Evolutionary conservation across 2,888 invertebrate species (phyloP).

Genomic region (Pycnomerus fuliginosus): DNA sequence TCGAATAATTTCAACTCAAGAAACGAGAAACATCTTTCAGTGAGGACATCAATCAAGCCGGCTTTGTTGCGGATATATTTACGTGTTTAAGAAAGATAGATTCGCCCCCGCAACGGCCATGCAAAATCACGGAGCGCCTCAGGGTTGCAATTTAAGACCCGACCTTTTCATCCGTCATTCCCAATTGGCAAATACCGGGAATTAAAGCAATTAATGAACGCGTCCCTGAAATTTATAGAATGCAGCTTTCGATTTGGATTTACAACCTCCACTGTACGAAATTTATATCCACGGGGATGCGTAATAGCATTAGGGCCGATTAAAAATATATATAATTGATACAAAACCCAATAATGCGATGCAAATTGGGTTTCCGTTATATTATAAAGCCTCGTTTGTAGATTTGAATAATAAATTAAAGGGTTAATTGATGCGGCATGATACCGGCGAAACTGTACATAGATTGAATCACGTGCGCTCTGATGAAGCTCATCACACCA

Average conservation of each 20-base stretch:
- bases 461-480: slow-evolving; percentile 30
- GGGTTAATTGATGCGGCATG: slow-evolving; percentile 36
- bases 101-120: slow-evolving; percentile 16
- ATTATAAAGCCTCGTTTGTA: slow-evolving; percentile 32
- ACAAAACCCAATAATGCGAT: slow-evolving; percentile 35
- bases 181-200: too few species aligned
- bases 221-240: too few species aligned
- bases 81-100: slow-evolving; percentile 21
- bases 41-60: slow-evolving; percentile 24
- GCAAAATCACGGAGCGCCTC: too few species aligned
- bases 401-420: slow-evolving; percentile 41
- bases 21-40: slow-evolving; percentile 30
- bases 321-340: slow-evolving; percentile 38
- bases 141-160: too few species aligned
- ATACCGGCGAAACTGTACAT: slow-evolving; percentile 32
- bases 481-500: too few species aligned
- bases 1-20: too few species aligned
- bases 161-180: too few species aligned
- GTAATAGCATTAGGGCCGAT: slow-evolving; percentile 25
- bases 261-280: too few species aligned
- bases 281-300: slow-evolving; percentile 12
- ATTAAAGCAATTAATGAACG: too few species aligned
- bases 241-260: too few species aligned
- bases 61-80: slow-evolving; percentile 21
- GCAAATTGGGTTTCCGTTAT: slow-evolving; percentile 38